Conservation (phyloP, 2,888 invertebrate genomes). For the Balanococcus diminutus region DNA sequence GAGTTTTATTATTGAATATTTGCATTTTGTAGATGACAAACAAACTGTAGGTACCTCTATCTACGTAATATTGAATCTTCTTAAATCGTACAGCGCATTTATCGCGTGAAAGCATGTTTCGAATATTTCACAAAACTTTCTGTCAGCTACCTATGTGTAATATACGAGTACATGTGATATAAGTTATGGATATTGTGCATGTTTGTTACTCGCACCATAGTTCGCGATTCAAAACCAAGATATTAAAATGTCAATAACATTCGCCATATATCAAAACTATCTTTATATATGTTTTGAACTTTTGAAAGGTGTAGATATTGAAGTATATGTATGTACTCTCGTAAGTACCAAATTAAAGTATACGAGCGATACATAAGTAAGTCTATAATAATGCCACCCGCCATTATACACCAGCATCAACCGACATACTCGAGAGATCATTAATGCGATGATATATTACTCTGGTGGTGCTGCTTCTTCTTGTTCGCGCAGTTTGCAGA, state of each 20-base stretch:
- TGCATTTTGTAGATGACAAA: not conserved
- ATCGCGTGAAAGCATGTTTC: slow-evolving; percentile 6
- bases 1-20: not conserved
- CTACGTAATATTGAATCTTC: not conserved
- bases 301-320: not conserved
- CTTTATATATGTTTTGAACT: not conserved
- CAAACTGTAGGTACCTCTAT: not conserved
- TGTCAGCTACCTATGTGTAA: not conserved
- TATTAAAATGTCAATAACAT: slow-evolving; percentile 42
- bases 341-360: not conserved
- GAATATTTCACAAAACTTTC: not conserved
- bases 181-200: not conserved
- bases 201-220: not conserved
- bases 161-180: not conserved
- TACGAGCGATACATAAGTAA: not conserved
- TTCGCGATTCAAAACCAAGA: not conserved
- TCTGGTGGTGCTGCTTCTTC: not conserved
- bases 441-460: slow-evolving; percentile 3
- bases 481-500: not conserved
- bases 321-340: not conserved
- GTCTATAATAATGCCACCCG: not conserved
- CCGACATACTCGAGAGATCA: not conserved
- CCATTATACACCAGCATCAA: not conserved
- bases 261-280: slow-evolving; percentile 3
- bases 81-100: not conserved